Base-by-base conservation (phyloP, 2,797 vertebrate genomes). In the Rhinoraja longicauda region DNA sequence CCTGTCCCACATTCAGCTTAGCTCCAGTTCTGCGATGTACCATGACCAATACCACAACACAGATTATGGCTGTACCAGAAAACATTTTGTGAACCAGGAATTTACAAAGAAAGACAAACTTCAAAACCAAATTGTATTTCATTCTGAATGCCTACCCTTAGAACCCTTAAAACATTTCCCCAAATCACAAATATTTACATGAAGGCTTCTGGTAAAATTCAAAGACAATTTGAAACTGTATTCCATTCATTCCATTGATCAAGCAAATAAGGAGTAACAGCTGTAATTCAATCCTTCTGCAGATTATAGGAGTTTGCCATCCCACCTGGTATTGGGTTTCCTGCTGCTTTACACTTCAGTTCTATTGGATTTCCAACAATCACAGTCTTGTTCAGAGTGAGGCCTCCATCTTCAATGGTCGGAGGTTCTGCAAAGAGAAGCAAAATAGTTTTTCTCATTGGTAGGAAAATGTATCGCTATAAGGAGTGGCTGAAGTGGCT, bases 301-400 rank as follows among this genome's bases (percentile, higher is more conserved):
- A 59, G 26, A 84, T n/a, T 3, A 26, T 84, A 29, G 24, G 45
- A 67, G 59, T 21, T 88, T 36, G 15, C 59, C n/a, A 84, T 36
- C 73, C 59, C 95, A 99, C 99, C 97, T 94, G 99, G 99, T 12
- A 96, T 81, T 93, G 99, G 99, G 93, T 95, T 98, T 93, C 99
- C 99, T 92, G 96, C 95, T 1, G 97, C 97, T 94, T 96, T 97
- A 94, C 99, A 99, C 94, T 98, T 97, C 24, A 99, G 96, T 93
- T 97, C 97, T 39, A 98, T 95, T 32, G 97, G 96, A 95, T 96
- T 98, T 93, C 97, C 97, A 79, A 97, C 95, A 93, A 99, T 95
- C 93, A 99, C 96, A 0, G 98, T 99, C 95, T 98, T 97, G 95
- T 99, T 99, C 94, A 98, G 93, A 82, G 96, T 96, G 93, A 97